Evolutionary conservation across 2,888 invertebrate genomes (phyloP).

Genomic region (Cephus nigrinus): DNA sequence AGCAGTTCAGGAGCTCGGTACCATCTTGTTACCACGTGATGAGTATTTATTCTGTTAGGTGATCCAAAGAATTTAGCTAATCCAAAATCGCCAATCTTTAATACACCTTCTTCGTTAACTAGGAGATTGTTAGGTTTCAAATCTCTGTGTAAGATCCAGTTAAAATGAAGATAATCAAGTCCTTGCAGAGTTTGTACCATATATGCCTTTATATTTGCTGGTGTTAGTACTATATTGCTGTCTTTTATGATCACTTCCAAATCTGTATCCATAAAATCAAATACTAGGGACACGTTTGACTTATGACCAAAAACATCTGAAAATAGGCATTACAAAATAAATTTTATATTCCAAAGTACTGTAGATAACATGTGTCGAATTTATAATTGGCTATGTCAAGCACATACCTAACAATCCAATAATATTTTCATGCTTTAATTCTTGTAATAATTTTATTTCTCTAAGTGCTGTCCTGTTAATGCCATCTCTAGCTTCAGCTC

Average conservation of each 20-base stretch:
- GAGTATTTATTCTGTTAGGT: slow-evolving; percentile 94
- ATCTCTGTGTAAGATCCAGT: slow-evolving; percentile 98
- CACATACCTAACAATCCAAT: slow-evolving; percentile 82
- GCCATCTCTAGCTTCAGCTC: slow-evolving; percentile 95
- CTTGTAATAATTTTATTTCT: slow-evolving; percentile 98
- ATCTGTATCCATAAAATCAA: slow-evolving; percentile 99
- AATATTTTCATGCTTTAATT: slow-evolving; percentile 93
- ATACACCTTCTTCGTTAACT: slow-evolving; percentile 88
- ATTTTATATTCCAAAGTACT: slow-evolving; percentile 12
- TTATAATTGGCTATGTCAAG: background rate
- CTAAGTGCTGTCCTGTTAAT: slow-evolving; percentile 97
- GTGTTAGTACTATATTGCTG: slow-evolving; percentile 85
- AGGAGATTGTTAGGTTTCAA: slow-evolving; percentile 99
- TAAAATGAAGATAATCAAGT: slow-evolving; percentile 92
- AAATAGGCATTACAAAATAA: slow-evolving; percentile 40
- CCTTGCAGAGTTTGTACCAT: slow-evolving; percentile 95
- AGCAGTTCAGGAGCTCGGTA: slow-evolving; percentile 94
- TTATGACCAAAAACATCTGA: slow-evolving; percentile 98
- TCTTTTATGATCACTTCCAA: slow-evolving; percentile 95
- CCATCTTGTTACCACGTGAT: slow-evolving; percentile 97
- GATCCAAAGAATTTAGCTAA: slow-evolving; percentile 97
- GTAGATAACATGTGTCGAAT: background rate
- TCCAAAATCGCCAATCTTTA: slow-evolving; percentile 99
- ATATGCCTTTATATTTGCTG: slow-evolving; percentile 95
- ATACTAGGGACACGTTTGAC: slow-evolving; percentile 97